Evolutionary conservation across 2,113 vertebrate species (phyloP).

Genomic region (Trichechus manatus): DNA sequence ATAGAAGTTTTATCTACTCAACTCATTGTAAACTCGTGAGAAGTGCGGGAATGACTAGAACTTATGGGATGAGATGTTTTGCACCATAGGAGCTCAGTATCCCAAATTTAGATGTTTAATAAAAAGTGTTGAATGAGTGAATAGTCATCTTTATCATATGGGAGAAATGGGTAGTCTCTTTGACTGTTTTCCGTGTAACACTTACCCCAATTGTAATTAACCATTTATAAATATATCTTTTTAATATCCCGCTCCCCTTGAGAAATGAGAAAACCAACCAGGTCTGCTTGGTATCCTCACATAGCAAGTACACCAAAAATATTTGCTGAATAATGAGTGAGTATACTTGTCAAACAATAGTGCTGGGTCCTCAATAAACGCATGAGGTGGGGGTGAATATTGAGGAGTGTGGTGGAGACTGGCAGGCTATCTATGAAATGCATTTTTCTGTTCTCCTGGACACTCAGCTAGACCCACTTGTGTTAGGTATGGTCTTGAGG

Average conservation of each 20-base stretch:
- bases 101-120: not conserved
- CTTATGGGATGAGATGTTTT: not conserved
- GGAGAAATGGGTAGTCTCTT: not conserved
- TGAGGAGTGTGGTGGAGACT: not conserved
- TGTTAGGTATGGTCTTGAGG: not conserved
- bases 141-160: not conserved
- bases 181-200: not conserved
- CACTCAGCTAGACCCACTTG: not conserved
- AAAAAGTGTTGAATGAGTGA: not conserved
- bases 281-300: not conserved
- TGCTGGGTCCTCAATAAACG: not conserved
- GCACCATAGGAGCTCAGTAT: not conserved
- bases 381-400: too few species aligned
- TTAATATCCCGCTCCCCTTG: not conserved
- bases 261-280: not conserved
- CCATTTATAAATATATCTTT: not conserved
- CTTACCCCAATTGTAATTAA: not conserved
- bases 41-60: not conserved
- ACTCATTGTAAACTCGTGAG: not conserved
- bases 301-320: not conserved
- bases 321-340: not conserved
- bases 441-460: not conserved
- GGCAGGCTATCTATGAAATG: not conserved
- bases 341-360: not conserved
- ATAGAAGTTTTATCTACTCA: not conserved